phyloP scores from a whole-genome alignment of 2,888 invertebrate genomes.

The Ypsolopha scabrella region DNA sequence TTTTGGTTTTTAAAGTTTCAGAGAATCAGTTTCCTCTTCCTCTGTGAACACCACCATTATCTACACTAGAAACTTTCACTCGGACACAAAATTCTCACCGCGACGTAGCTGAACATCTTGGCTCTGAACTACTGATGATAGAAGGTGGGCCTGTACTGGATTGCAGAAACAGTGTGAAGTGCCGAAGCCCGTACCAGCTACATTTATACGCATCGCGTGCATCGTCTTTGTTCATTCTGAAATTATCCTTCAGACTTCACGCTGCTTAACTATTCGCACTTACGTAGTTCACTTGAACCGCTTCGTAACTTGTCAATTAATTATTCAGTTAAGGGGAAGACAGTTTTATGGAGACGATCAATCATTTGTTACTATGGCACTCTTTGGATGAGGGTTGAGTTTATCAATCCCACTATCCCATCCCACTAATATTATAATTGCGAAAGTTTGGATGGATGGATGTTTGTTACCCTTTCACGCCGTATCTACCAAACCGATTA shows the following conservation, averaged over 20 bases:
- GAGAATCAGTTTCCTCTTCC: too few species aligned
- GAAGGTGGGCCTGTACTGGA: slow-evolving; percentile 2
- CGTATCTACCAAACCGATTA: too few species aligned
- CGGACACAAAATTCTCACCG: slow-evolving; percentile 30
- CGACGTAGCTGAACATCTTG: slow-evolving; percentile 44
- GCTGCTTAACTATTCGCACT: slow-evolving; percentile 50
- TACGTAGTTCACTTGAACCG: slow-evolving; percentile 7
- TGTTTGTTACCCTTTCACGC: too few species aligned
- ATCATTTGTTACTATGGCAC: not conserved
- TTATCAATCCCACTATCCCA: too few species aligned
- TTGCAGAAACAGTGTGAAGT: slow-evolving; percentile 19
- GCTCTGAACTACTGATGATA: slow-evolving; percentile 1
- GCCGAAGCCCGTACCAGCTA: slow-evolving; percentile 13
- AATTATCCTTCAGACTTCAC: slow-evolving; percentile 44
- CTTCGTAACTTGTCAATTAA: slow-evolving; percentile 35
- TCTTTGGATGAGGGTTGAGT: not conserved
- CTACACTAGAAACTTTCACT: too few species aligned
- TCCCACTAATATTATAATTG: too few species aligned
- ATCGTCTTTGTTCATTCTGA: slow-evolving; percentile 34
- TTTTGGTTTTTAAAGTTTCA: too few species aligned
- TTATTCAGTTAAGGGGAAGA: slow-evolving; percentile 13
- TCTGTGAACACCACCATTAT: too few species aligned
- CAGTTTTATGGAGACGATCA: not conserved
- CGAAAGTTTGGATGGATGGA: too few species aligned
- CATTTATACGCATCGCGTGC: slow-evolving; percentile 36